These are phyloP conservation scores for Stegostoma tigrinum DNA, from an alignment of 2,113 vertebrate genomes.

Conservation along the genomic window DNA sequence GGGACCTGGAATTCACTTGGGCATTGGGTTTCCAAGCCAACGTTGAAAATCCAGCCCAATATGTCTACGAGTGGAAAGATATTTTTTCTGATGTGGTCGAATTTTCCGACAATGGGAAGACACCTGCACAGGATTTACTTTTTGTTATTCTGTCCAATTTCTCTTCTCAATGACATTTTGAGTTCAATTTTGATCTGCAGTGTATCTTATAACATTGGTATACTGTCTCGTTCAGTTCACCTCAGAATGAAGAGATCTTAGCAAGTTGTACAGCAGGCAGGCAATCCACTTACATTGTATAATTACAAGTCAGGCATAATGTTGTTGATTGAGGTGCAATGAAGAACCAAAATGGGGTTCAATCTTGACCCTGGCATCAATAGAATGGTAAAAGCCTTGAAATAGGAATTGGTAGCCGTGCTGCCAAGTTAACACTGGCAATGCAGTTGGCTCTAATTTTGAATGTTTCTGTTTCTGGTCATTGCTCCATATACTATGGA, in stretches of 20 bases:
- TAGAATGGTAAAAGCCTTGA: not conserved
- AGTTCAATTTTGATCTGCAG: not conserved
- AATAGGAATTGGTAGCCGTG: not conserved
- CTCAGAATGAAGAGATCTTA: not conserved
- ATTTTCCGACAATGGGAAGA: not conserved
- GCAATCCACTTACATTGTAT: not conserved
- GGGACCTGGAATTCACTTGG: too few species aligned
- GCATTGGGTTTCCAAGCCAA: too few species aligned
- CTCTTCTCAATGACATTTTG: not conserved
- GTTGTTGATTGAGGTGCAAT: not conserved
- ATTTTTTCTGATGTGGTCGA: not conserved
- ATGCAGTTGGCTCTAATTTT: not conserved
- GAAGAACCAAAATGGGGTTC: not conserved
- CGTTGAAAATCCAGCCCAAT: not conserved
- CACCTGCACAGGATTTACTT: not conserved
- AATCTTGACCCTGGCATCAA: not conserved
- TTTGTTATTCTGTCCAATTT: not conserved
- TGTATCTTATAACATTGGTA: not conserved
- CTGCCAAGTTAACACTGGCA: not conserved
- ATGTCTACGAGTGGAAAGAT: not conserved
- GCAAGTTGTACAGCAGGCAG: not conserved
- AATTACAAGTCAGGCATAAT: not conserved
- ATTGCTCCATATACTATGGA: not conserved
- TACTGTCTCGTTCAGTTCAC: not conserved
- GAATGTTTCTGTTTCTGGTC: not conserved